Base-by-base conservation (phyloP, 2,113 vertebrate species). In the Eulemur rufifrons region DNA sequence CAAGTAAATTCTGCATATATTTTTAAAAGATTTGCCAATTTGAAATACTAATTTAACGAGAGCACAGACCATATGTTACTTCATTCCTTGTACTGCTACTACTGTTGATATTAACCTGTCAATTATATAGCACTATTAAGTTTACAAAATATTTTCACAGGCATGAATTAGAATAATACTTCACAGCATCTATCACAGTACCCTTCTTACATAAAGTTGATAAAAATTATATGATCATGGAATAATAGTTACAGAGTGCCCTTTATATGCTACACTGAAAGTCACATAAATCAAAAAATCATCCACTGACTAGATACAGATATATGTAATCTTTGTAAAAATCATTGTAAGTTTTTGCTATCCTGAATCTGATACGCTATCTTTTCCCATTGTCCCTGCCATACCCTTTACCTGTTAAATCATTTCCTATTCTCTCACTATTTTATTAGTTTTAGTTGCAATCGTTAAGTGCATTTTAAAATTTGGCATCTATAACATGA, bases 21-120 rank as follows among this genome's bases (percentile, higher is more conserved):
- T 92, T 95, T 73, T 50, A 84, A 86, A 47, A 20, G 34, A 6
- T 82, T 86, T 94, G 21, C 17, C 88, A 73, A 32, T 37, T 86
- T 82, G 54, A 92, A 76, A 86, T 86, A 39, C 47, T 68, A 66
- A 92, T 86, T 89, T 77, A 82, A 91, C n/a, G 87, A 78, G 54
- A 66, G 37, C 45, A 25, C 8, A 69, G 6, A n/a, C 13, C 23
- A 8, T 3, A 23, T n/a, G 4, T n/a, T 61, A 85, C 56, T 89
- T 86, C 66, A 73, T 66, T 78, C 14, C n/a, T 76, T 13, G 34
- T 64, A 27, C 47, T 63, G 8, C 52, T 89, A 23, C n/a, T 34
- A 42, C 47, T 61, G 32, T 15, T 61, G 27, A 85, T 82, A 66
- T 47, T 54, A 86, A 82, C 39, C 34, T 86, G 66, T 82, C 71